Percentiles rank a stretch among this genome's conserved stretches.
Conservation (phyloP, 35 echinoderm and acorn worm genomes). For the Hemicentrotus pulcherrimus region DNA sequence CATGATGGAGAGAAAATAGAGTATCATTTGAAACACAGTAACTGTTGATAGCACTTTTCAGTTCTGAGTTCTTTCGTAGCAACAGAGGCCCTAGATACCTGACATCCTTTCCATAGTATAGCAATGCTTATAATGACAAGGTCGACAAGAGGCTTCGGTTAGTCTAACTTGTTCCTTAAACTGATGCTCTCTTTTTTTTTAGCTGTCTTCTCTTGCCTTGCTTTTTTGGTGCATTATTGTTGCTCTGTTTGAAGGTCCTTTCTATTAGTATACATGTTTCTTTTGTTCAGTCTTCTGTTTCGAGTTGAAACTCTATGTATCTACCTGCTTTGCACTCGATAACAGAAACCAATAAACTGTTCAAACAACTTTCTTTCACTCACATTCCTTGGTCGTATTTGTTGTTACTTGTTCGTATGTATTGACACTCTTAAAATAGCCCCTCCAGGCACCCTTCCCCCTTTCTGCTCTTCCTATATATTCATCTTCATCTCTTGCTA, state of each 20-base stretch:
- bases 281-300: neutral
- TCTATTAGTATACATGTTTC: neutral
- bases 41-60: neutral
- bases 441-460: neutral
- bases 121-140: too few relatives aligned
- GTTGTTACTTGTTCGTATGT: conserved; percentile 10
- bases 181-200: neutral
- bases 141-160: neutral
- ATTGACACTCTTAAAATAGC: conserved; percentile 1
- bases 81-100: neutral
- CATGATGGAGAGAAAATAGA: neutral
- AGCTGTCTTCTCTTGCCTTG: neutral
- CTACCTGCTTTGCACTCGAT: conserved; percentile 4
- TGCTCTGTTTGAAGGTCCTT: neutral
- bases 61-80: neutral
- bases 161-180: neutral
- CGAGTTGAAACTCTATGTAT: neutral
- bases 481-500: neutral
- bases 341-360: conserved; percentile 41
- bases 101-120: neutral
- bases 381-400: neutral
- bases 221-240: neutral
- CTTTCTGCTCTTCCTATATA: neutral
- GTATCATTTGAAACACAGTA: neutral
- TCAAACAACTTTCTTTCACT: conserved; percentile 31